These are phyloP conservation scores for Drosophila lacicola DNA, from an alignment of 2,888 invertebrate genomes.

Conservation along the genomic window DNA sequence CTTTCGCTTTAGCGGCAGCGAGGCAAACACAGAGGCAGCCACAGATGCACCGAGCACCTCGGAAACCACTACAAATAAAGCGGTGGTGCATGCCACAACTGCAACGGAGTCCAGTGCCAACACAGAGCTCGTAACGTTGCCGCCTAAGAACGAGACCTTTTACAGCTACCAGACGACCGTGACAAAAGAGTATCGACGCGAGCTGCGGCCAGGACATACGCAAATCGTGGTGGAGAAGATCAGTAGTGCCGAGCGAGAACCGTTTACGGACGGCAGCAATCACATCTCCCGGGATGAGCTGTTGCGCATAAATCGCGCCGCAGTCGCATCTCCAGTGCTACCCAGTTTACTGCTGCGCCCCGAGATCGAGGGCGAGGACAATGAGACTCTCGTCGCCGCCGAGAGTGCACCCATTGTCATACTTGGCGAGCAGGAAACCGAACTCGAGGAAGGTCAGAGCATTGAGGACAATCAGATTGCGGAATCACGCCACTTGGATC, in stretches of 20 bases:
- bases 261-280: conserved; percentile 85
- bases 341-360: conserved; percentile 75
- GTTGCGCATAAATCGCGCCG: conserved; percentile 87
- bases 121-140: not conserved
- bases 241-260: conserved; percentile 75
- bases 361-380: conserved; percentile 43
- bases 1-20: conserved; percentile 79
- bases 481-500: conserved; percentile 80
- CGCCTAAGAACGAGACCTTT: conserved; percentile 57
- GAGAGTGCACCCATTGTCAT: conserved; percentile 86
- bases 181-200: conserved; percentile 76
- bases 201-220: conserved; percentile 77
- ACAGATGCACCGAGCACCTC: conserved; percentile 37
- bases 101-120: conserved; percentile 13
- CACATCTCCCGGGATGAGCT: conserved; percentile 88
- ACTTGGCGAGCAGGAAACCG: conserved; percentile 85
- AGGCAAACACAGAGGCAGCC: conserved; percentile 31
- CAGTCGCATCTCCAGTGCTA: conserved; percentile 77
- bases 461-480: conserved; percentile 86
- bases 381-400: conserved; percentile 69
- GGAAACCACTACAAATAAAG: conserved; percentile 42
- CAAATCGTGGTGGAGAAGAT: conserved; percentile 79
- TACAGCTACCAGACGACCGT: conserved; percentile 74
- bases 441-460: conserved; percentile 74
- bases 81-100: conserved; percentile 38